Conservation (phyloP, 2,797 vertebrate species). For the Crax fasciolata region DNA sequence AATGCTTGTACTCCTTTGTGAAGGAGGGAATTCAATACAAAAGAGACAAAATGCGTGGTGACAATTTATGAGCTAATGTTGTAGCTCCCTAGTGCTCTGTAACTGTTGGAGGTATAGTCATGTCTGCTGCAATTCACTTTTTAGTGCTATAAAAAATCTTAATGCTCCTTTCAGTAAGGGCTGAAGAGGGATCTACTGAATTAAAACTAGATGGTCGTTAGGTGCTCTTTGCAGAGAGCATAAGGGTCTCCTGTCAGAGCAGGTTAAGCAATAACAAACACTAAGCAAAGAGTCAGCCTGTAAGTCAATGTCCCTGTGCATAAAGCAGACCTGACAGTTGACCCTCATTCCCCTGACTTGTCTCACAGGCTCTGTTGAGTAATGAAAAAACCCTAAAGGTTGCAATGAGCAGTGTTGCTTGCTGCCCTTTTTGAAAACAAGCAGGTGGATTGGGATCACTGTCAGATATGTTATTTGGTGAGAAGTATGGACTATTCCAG, state of each 20-base stretch:
- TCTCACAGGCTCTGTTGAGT: not conserved
- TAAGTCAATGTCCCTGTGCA: fast-evolving
- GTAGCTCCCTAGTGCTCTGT: not conserved
- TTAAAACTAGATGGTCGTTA: constrained; percentile 19
- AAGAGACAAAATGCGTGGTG: not conserved
- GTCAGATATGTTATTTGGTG: not conserved
- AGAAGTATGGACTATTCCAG: not conserved
- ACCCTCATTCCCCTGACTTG: fast-evolving
- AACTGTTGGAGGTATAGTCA: not conserved
- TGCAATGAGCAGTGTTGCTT: fast-evolving
- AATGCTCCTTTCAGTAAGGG: not conserved
- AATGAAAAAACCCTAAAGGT: not conserved
- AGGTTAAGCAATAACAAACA: constrained; percentile 5
- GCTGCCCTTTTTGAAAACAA: not conserved
- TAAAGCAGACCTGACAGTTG: not conserved
- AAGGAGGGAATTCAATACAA: not conserved
- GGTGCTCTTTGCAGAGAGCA: not conserved
- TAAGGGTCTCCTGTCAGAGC: constrained; percentile 2
- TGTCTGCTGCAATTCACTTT: constrained; percentile 7
- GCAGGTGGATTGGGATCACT: not conserved
- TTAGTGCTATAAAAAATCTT: constrained; percentile 1
- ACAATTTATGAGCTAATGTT: not conserved
- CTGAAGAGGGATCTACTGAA: constrained; percentile 11
- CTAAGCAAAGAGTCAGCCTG: not conserved
- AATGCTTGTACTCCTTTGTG: not conserved